phyloP scores from a whole-genome alignment of 2,113 vertebrate genomes.

The Bubo bubo region DNA sequence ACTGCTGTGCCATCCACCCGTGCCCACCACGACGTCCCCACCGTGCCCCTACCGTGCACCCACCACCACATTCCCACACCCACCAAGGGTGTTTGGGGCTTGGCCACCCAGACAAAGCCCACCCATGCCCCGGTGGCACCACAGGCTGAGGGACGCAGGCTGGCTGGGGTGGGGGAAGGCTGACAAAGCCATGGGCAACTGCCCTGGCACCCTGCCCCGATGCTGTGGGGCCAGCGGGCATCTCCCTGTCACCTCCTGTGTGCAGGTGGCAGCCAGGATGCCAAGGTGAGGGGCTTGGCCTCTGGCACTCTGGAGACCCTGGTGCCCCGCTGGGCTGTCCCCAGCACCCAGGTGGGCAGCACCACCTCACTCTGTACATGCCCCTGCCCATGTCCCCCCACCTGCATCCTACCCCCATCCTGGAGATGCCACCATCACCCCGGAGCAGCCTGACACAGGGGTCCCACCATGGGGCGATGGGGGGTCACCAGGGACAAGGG shows the following conservation, averaged over 20 bases:
- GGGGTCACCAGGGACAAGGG: neutral
- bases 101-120: neutral
- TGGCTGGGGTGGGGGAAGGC: neutral
- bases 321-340: neutral
- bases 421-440: neutral
- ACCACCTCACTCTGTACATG: neutral
- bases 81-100: neutral
- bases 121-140: neutral
- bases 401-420: too few relatives aligned
- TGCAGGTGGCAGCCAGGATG: neutral
- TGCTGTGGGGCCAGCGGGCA: neutral
- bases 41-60: neutral
- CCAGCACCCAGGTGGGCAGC: neutral
- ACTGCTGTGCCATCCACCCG: neutral
- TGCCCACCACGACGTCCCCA: neutral
- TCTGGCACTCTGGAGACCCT: neutral
- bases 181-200: neutral
- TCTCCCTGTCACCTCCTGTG: neutral
- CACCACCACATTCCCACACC: neutral
- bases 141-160: neutral
- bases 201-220: neutral
- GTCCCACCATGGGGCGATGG: neutral
- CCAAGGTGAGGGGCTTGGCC: neutral
- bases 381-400: accelerated
- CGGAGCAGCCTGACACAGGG: neutral